Evolutionary conservation across 2,888 invertebrate genomes (phyloP).

Genomic region (Julus scanicus): DNA sequence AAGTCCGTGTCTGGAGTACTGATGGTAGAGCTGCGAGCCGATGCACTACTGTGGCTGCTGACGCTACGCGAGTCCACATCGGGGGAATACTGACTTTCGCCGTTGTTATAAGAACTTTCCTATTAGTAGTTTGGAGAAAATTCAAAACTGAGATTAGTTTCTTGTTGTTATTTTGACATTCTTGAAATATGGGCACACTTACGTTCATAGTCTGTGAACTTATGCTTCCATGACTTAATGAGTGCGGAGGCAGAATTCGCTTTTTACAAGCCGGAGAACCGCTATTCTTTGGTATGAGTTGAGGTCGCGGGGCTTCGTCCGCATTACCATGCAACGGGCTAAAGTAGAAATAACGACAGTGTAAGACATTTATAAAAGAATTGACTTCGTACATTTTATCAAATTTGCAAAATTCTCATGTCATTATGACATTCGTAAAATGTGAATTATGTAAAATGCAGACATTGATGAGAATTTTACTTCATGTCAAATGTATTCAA

Average conservation of each 20-base stretch:
- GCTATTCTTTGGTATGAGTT: conserved; percentile 48
- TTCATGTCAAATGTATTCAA: not conserved
- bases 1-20: conserved; percentile 59
- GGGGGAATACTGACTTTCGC: conserved; percentile 47
- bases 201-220: conserved; percentile 46
- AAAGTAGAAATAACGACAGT: conserved; percentile 50
- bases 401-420: not conserved
- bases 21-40: conserved; percentile 60
- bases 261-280: conserved; percentile 61
- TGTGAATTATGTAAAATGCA: not conserved
- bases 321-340: conserved; percentile 66
- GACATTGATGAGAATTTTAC: too few relatives aligned
- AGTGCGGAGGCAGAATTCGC: conserved; percentile 54
- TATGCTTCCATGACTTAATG: conserved; percentile 54
- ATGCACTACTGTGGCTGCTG: conserved; percentile 61
- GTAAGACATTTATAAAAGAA: too few relatives aligned
- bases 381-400: not conserved
- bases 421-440: not conserved
- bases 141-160: not conserved
- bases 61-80: conserved; percentile 58
- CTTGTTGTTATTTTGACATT: not conserved
- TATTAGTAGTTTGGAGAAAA: not conserved
- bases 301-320: conserved; percentile 61
- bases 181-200: not conserved
- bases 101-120: conserved; percentile 35